A percentile compares a stretch with the other conserved stretches of the same genome.
Conservation (phyloP, 2,797 vertebrate species). For the Mus spretus region DNA sequence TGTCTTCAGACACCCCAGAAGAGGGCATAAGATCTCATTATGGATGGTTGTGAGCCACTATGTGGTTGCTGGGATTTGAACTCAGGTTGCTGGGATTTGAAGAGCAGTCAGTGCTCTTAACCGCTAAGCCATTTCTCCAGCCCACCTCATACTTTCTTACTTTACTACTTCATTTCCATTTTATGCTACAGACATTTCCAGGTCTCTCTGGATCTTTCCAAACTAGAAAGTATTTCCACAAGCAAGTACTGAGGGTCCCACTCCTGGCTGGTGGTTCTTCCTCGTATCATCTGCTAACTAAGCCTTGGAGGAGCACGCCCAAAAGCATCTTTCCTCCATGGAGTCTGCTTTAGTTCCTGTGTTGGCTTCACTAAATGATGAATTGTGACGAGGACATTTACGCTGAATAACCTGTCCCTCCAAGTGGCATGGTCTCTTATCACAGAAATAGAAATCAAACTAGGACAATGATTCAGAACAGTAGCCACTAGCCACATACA, state of each 20-base stretch:
- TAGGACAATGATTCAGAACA: neutral
- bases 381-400: neutral
- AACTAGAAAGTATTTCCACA: constrained; percentile 20
- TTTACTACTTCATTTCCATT: constrained; percentile 46
- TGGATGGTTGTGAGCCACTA: no score
- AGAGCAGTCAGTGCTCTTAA: no score
- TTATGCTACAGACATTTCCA: constrained; percentile 38
- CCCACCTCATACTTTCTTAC: neutral
- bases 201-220: constrained; percentile 55
- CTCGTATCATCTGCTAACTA: neutral
- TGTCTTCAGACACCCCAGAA: no score
- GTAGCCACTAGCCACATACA: constrained; percentile 32
- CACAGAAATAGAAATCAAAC: neutral
- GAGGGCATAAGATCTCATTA: no score
- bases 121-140: no score
- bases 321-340: neutral
- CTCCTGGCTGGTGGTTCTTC: neutral
- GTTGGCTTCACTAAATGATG: neutral
- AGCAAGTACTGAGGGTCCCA: neutral
- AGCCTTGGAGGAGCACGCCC: neutral
- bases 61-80: no score
- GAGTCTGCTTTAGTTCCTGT: neutral
- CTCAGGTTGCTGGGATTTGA: no score
- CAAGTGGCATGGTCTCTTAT: neutral
- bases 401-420: neutral